Base-by-base conservation (phyloP, 2,797 vertebrate species). In the Tragopan temminckii region DNA sequence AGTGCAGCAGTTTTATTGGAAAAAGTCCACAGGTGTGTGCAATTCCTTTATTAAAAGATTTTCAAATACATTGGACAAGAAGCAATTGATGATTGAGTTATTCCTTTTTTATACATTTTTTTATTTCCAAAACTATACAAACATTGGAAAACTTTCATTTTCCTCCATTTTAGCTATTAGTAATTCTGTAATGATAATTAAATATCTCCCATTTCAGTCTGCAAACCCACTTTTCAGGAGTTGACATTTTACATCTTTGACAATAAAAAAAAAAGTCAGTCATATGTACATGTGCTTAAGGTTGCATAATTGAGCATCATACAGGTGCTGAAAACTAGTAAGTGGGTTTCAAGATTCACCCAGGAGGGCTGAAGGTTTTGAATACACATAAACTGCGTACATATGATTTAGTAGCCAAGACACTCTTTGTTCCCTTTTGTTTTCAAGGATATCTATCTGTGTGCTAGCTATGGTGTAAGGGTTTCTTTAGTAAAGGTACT, bases 1-100 rank as follows among this genome's bases (percentile, higher is more conserved):
- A 97, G 96, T 98, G 98, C 97, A 98, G 98, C 95, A 95, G 97
- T 99, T 99, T 99, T 99, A 99, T 99, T 99, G 98, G 98, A 97
- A 99, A 99, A 99, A 99, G 97, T 98, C 96, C 98, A 99, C 98
- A 98, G 96, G 95, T 98, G 97, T 98, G 98, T 98, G 98, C 98
- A 98, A 97, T 98, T 98, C 97, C 98, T 98, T 99, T 98, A 98
- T 98, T 98, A 98, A 99, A 99, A 98, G 98, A 97, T 97, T 97
- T 96, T 96, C 89, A 97, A 98, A 98, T 98, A 98, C 98, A 99
- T 97, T 88, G 85, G 93, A 93, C 77, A 80, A 91, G 95, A 96
- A 97, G 86, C 92, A 97, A 81, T 70, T 85, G 81, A 96, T 97
- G 97, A 91, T 90, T 89, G 93, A 94, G 94, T 98, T 98, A 97